Percentiles rank a stretch among this genome's conserved stretches.
Conservation (phyloP, 2,797 vertebrate species). For the Phyllotis vaccarum region DNA sequence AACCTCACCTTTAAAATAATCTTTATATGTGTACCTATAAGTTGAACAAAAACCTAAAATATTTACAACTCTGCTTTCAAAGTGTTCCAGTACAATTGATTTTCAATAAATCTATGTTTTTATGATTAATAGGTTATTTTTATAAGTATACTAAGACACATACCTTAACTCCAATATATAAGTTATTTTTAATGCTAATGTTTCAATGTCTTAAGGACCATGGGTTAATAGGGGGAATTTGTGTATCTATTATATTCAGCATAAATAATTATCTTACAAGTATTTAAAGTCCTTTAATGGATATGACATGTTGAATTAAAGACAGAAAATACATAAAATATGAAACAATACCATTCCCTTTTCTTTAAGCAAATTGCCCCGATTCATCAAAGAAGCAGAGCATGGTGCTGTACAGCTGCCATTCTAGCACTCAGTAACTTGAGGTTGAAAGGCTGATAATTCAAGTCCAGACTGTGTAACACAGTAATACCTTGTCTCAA, state of each 20-base stretch:
- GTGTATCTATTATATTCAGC: neutral
- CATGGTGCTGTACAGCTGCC: neutral
- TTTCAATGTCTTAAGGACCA: neutral
- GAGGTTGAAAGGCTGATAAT: neutral
- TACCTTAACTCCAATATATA: neutral
- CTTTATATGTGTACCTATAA: constrained; percentile 27
- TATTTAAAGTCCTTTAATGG: constrained; percentile 17
- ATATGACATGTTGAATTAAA: constrained; percentile 36
- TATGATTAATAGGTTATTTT: neutral
- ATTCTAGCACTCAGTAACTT: neutral
- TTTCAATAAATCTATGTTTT: neutral
- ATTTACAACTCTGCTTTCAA: neutral
- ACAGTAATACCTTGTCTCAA: neutral
- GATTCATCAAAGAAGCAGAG: neutral
- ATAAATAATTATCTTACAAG: constrained; percentile 3
- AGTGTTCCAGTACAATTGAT: neutral
- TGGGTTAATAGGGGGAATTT: neutral
- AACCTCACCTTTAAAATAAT: neutral
- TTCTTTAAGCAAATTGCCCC: neutral
- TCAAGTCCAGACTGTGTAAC: neutral
- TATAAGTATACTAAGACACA: neutral
- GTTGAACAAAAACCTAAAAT: constrained; percentile 34
- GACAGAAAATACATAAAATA: neutral
- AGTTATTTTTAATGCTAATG: neutral
- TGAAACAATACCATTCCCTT: neutral